Percentiles rank a stretch among this genome's conserved stretches.
Conservation (phyloP, 2,888 invertebrate genomes). For the Phaedon cochleariae region DNA sequence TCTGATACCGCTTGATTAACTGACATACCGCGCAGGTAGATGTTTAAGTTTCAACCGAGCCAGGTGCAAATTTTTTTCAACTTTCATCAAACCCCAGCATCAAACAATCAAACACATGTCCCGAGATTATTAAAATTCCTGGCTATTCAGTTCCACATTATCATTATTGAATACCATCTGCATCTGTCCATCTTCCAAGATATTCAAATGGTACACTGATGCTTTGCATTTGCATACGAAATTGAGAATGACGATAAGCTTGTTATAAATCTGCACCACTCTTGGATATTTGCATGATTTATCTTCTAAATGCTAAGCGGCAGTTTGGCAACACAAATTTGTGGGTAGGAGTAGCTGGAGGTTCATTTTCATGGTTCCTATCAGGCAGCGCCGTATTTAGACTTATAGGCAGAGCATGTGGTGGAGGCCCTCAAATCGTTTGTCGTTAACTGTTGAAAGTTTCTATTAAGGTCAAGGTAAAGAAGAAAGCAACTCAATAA, state of each 20-base stretch:
- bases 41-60: not conserved
- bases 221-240: not conserved
- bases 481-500: no score
- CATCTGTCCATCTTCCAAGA: not conserved
- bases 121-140: not conserved
- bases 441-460: no score
- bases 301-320: not conserved
- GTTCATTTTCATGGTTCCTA: no score
- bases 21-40: not conserved
- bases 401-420: no score
- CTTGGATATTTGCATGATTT: not conserved
- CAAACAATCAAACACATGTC: not conserved
- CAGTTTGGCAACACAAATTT: not conserved
- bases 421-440: no score
- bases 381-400: no score
- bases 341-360: not conserved
- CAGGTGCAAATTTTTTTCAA: not conserved
- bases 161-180: not conserved
- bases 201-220: not conserved
- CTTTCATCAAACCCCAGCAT: no score
- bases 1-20: no score
- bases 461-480: no score
- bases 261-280: not conserved
- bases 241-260: not conserved
- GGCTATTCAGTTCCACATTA: not conserved